Evolutionary conservation across 2,888 invertebrate genomes (phyloP).

Genomic region (Heliconius erato): DNA sequence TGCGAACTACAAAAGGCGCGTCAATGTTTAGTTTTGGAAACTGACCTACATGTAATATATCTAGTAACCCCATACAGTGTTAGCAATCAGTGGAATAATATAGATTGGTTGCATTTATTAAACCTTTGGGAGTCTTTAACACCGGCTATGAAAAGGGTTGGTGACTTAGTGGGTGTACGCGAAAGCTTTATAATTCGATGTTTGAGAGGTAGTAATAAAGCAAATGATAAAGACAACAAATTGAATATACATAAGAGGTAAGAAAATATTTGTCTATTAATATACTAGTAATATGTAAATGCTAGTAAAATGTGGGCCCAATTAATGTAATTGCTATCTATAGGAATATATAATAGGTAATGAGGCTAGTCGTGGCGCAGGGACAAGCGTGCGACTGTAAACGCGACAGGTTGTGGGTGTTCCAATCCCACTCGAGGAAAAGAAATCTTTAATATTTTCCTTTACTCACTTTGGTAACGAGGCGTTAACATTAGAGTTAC

Average conservation of each 20-base stretch:
- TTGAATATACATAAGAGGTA: slow-evolving; percentile 89
- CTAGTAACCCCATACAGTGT: slow-evolving; percentile 97
- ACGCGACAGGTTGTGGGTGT: no score
- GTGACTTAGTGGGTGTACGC: slow-evolving; percentile 94
- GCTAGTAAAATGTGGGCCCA: no score
- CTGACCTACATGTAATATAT: slow-evolving; percentile 97
- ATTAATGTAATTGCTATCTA: no score
- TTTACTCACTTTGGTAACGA: no score
- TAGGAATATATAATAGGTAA: no score
- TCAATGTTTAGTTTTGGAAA: slow-evolving; percentile 95
- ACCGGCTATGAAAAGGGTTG: slow-evolving; percentile 93
- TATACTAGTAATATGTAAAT: no score
- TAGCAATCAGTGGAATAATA: slow-evolving; percentile 90
- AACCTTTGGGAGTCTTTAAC: slow-evolving; percentile 93
- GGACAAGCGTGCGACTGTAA: no score
- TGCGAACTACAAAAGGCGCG: slow-evolving; percentile 95
- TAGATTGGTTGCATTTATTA: slow-evolving; percentile 93
- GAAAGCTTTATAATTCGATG: slow-evolving; percentile 94
- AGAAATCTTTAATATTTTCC: no score
- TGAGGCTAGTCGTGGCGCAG: no score
- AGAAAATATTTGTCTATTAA: slow-evolving; percentile 11
- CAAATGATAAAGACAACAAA: slow-evolving; percentile 83
- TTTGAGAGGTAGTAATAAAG: slow-evolving; percentile 88
- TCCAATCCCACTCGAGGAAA: no score
- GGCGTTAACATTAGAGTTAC: no score